A percentile compares a stretch with the other conserved stretches of the same genome.
These are phyloP conservation scores for Semotilus atromaculatus DNA, from an alignment of 2,797 vertebrate species.

Conservation along the genomic window DNA sequence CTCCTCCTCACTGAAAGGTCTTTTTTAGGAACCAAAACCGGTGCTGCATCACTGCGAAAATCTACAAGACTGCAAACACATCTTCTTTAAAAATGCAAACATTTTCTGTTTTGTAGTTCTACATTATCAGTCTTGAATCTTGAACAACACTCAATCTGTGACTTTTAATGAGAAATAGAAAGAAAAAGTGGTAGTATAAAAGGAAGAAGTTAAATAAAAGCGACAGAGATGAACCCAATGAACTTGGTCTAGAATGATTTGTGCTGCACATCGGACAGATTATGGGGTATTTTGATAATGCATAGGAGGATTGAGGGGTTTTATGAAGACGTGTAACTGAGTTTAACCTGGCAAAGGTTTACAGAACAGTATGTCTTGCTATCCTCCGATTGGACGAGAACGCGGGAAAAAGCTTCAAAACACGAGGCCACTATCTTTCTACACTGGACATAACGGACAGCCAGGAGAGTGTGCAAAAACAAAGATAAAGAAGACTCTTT, in stretches of 20 bases:
- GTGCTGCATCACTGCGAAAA: too few species aligned
- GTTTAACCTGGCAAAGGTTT: not conserved
- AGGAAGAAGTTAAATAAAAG: not conserved
- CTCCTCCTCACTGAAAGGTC: not conserved
- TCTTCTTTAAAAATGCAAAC: not conserved
- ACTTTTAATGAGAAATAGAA: not conserved
- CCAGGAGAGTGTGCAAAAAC: not conserved
- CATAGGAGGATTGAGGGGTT: not conserved
- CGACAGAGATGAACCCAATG: not conserved
- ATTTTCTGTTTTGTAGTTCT: not conserved
- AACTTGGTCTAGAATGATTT: not conserved
- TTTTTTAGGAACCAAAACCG: not conserved
- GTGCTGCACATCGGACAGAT: not conserved
- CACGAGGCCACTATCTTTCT: not conserved
- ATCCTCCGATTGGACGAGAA: not conserved
- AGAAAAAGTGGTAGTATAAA: not conserved
- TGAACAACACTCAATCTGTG: not conserved
- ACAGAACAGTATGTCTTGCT: not conserved
- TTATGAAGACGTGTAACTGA: not conserved
- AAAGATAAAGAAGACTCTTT: not conserved
- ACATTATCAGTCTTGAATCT: not conserved
- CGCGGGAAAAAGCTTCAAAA: not conserved
- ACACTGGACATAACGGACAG: constrained; percentile 27
- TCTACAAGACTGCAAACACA: not conserved
- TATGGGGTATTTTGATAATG: not conserved